Conservation (phyloP, 1,140 invertebrate species). For the Caerostris extrusa region DNA sequence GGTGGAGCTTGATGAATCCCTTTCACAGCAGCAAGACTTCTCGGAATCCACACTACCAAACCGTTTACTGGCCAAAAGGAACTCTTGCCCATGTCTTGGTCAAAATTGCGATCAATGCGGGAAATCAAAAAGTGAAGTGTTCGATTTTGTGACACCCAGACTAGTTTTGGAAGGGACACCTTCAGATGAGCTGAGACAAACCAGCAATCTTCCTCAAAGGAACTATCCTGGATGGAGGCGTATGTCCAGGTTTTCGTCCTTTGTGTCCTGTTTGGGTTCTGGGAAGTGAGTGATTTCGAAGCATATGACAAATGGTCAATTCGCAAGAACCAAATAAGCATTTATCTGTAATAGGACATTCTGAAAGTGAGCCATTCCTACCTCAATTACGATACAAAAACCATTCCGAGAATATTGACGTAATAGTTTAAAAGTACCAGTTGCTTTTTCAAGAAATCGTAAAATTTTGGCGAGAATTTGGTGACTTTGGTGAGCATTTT, state of each 20-base stretch:
- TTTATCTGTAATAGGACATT: conserved; percentile 57
- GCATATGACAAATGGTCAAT: neutral
- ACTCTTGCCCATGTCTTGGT: conserved; percentile 66
- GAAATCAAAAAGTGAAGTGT: neutral
- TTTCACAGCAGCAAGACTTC: neutral
- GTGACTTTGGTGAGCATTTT: neutral
- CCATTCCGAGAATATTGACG: conserved; percentile 1
- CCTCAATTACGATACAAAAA: conserved; percentile 45
- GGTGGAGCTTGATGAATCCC: neutral
- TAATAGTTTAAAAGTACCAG: neutral
- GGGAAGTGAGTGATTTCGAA: conserved; percentile 53
- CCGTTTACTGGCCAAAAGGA: conserved; percentile 4
- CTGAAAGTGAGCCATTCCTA: conserved; percentile 69
- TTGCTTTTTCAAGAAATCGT: neutral
- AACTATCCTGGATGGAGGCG: conserved; percentile 34
- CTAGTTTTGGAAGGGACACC: neutral
- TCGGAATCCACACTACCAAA: neutral
- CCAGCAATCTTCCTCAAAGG: neutral
- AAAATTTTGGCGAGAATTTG: neutral
- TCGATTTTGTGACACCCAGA: neutral
- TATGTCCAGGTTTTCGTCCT: conserved; percentile 49
- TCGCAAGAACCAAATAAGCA: neutral
- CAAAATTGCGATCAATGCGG: conserved; percentile 31
- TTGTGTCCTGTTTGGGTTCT: conserved; percentile 66
- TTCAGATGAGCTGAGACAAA: neutral